Base-by-base conservation (phyloP, 2,797 vertebrate species). In the Sebastes kiyomatsui region DNA sequence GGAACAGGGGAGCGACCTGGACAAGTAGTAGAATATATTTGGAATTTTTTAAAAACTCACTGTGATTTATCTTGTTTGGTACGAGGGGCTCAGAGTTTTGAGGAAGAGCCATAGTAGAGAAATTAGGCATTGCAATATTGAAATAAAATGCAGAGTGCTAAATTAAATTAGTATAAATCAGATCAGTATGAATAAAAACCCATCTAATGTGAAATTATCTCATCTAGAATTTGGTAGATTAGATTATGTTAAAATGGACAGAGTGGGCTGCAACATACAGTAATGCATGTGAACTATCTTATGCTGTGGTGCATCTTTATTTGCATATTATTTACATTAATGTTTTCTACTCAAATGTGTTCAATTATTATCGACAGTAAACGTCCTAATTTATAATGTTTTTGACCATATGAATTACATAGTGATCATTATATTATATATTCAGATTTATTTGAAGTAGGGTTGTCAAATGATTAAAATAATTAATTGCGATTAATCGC, bases 21-120 rank as follows among this genome's bases (percentile, higher is more conserved):
- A 87, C 83, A 85, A 85, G 83, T 66, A 69, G 68, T 7, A 5
- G 20, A 80, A 82, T 81, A 73, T 74, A 72, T 88, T 55, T 86
- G 54, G 71, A 86, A 22, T 68, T 54, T 73, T 28, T 46, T 25
- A 2, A 77, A 87, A 82, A 75, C 12, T 16, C n/a, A 25, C 30
- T 72, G 23, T 66, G 64, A 76, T 67, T 83, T 86, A 46, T 69
- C 58, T 58, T 60, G 28, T 27, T 32, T 67, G 20, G 52, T 82
- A 74, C 9, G 1, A 14, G 18, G 87, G 54, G 67, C 25, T 69
- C 23, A 66, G 11, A 52, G n/a, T 70, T 79, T 65, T 46, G 4
- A 52, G 46, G 27, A 75, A 46, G 25, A 46, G n/a, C 68, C 78
- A 75, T 4, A 13, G 70, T 11, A 30, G n/a, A 67, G 23, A 73